Evolutionary conservation across 2,797 vertebrate species (phyloP), one percentile per base, ranked within the genome.

Genomic region (Poeciliopsis infans): DNA sequence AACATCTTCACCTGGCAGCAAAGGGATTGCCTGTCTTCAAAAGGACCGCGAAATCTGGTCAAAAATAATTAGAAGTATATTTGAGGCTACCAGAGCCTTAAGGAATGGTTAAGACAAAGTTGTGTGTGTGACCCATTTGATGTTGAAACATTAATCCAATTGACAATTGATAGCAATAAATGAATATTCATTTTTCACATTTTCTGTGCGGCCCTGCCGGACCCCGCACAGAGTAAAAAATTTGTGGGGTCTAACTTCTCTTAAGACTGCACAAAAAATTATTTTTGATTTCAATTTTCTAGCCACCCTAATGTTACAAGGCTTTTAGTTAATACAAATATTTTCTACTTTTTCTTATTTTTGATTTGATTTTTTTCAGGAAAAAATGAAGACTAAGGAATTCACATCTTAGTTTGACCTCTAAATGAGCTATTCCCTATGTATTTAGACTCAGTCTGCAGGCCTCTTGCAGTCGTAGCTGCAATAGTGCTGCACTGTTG

Each of bases 401-500:
- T 75, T 59, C 28, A 53, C 3, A 7, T 33, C 31, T 11, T 66
- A 16, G 47, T 78, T 71, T 72, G 0, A 47, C 70, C 70, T 16
- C 73, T 73, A 7, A 28, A 68, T 83, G 79, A 64, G 23, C 68
- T n/a, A 23, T 20, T 72, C 59, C 71, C 33, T 78, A 73, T 61
- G 71, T 78, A 18, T 61, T 78, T 74, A 79, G 70, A 74, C 25
- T 72, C 43, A 72, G 66, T 61, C 69, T 75, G 59, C 57, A 85
- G 73, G 69, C 83, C 72, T 80, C 39, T 73, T 64, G 47, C 75
- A 86, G 51, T 71, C 75, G 80, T 55, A 73, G 75, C 84, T 33
- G 73, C 83, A 88, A 39, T 80, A 79, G 77, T 85, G 77, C 89
- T 88, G 83, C 87, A 86, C 85, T 72, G 68, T 79, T 91, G 89